Conservation (phyloP, 2,113 vertebrate species). For the Lasiurus borealis region DNA sequence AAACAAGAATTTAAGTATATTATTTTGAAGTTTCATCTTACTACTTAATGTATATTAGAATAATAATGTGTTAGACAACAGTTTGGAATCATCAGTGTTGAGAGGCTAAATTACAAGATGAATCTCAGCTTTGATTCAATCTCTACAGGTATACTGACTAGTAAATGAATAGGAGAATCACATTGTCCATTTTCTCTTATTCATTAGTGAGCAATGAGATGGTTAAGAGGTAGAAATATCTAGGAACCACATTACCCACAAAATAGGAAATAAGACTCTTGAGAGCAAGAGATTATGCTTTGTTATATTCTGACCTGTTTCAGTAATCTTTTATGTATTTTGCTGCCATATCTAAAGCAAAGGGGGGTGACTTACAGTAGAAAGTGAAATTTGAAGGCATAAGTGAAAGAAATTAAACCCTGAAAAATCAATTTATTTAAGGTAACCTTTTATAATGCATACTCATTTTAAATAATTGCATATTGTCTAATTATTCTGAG, state of each 20-base stretch:
- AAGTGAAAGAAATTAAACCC: constrained; percentile 22
- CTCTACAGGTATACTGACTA: constrained; percentile 11
- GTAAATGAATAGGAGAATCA: background rate
- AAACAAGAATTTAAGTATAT: constrained; percentile 27
- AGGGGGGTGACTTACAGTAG: background rate
- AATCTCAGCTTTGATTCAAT: constrained; percentile 54
- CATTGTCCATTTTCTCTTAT: background rate
- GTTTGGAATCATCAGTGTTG: background rate
- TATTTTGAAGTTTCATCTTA: background rate
- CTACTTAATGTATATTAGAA: background rate
- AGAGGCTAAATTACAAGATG: constrained; percentile 37
- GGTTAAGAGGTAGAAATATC: constrained; percentile 38
- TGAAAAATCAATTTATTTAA: constrained; percentile 34
- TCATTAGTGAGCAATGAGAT: constrained; percentile 44
- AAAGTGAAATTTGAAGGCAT: constrained; percentile 10
- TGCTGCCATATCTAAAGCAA: constrained; percentile 23
- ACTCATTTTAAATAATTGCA: constrained; percentile 6
- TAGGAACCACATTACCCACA: background rate
- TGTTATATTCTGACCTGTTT: background rate
- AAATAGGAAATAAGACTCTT: constrained; percentile 11
- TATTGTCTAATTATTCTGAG: constrained; percentile 27
- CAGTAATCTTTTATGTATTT: constrained; percentile 20
- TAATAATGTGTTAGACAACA: background rate
- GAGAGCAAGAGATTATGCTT: background rate
- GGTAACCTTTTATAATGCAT: background rate